A percentile compares a stretch with the other conserved stretches of the same genome.
These are phyloP conservation scores for Stercorarius parasiticus DNA, from an alignment of 2,113 vertebrate genomes.

Conservation along the genomic window DNA sequence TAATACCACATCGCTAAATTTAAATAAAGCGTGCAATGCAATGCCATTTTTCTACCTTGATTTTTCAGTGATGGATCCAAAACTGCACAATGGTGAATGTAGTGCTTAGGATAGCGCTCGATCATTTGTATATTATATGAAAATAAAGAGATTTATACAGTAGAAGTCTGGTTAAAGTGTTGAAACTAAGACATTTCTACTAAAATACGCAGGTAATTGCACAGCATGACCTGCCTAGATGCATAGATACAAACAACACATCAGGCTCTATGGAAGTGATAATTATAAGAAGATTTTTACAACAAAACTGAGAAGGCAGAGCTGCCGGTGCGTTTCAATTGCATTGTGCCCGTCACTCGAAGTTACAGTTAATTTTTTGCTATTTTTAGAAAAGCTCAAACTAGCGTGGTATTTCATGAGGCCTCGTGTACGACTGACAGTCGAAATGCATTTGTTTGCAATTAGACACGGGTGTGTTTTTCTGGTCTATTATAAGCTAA, in stretches of 20 bases:
- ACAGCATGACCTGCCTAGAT: not conserved
- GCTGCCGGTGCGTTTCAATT: rapidly evolving
- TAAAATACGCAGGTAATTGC: not conserved
- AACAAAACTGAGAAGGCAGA: not conserved
- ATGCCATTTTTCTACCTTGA: not conserved
- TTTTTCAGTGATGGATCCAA: not conserved
- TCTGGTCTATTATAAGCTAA: not conserved
- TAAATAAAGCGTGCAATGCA: not conserved
- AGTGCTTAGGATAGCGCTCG: not conserved
- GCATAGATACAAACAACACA: not conserved
- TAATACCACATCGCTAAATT: not conserved
- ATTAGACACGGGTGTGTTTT: not conserved
- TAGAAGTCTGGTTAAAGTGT: not conserved
- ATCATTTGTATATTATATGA: not conserved
- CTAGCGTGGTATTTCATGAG: rapidly evolving
- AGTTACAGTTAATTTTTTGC: not conserved
- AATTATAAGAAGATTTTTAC: not conserved
- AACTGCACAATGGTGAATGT: not conserved
- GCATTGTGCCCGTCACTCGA: not conserved
- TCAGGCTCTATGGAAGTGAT: not conserved
- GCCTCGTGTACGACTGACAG: rapidly evolving
- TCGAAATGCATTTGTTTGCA: not conserved
- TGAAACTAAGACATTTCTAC: not conserved
- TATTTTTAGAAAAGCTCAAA: not conserved
- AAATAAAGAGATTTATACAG: not conserved